Base-by-base conservation (phyloP, 2,888 invertebrate genomes). In the Gymnosoma rotundatum region DNA sequence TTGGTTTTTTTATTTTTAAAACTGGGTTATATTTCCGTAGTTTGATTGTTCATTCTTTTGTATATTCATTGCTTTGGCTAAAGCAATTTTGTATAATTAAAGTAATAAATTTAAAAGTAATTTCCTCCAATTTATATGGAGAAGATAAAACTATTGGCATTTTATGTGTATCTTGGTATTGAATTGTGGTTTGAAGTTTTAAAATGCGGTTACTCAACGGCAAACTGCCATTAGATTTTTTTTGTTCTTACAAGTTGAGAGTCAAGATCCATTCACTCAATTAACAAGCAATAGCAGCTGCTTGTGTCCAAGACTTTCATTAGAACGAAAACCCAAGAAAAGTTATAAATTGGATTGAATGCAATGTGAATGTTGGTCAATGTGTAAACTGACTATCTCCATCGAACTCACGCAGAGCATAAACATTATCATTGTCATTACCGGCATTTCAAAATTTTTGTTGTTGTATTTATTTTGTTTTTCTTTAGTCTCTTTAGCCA, bases 171-270 rank as follows among this genome's bases (percentile, higher is more conserved):
- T 60, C 18, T 42, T 10, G 2, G 42, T 42, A 38, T 67, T 16
- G 36, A 63, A 50, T 66, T 54, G 78, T 67, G 78, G 21, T 20
- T 78, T 25, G 38, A 42, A 83, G 48, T 52, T 66, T 69, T 69
- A 69, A 83, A 84, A 84, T 81, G 81, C 81, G 83, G 83, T 73
- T 80, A 81, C 38, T 84, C 52, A 84, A 84, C 83, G 81, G 81
- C 76, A 78, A 80, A 60, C 50, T 78, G 60, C 20, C 72, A 50
- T 54, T 16, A 69, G 69, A 75, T 69, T 63, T 70, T 69, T 63
- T 70, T 25, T 25, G 4, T 25, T 25, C 25, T 25, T 61, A 50
- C 66, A 66, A 64, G 36, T 58, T 75, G 48, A 69, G 48, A 69
- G 38, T 63, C 74, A 60, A 69, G 63, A 64, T 42, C 12, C 12